Evolutionary conservation across 2,888 invertebrate species (phyloP), one percentile per base, ranked within the genome.

Genomic region (Pharmacophagus antenor): DNA sequence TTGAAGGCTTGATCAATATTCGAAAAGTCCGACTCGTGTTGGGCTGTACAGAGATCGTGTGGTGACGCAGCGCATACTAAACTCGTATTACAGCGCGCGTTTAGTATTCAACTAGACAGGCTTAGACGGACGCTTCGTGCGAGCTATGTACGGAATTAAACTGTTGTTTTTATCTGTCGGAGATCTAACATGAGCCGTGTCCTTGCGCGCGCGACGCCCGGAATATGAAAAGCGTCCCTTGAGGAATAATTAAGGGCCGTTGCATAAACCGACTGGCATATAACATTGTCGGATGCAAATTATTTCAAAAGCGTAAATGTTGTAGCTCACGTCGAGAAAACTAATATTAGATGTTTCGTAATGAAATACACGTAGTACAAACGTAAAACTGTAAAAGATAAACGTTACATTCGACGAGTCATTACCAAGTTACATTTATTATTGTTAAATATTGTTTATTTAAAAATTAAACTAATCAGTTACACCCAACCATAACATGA

Each of bases 21-120:
- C 87, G 81, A 84, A 82, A 81, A 74, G 82, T 73, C 74, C 74
- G 72, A n/a, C 71, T 72, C 79, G 67, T 72, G 74, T 82, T 74
- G 79, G 76, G 77, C 81, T 78, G 80, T 77, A 82, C 84, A 86
- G 87, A 85, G 86, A 88, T 87, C 87, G 88, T 88, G 88, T 76
- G 74, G 67, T 70, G 74, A 71, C 73, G 79, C 67, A 63, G 67
- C 66, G 88, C 84, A 88, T 88, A 86, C 85, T 74, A 86, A 88
- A 64, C 50, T n/a, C 67, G 64, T 63, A 66, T 69, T 65, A 69
- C 69, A 71, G 66, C 70, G 63, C 83, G 87, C 88, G 84, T 47
- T 55, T 55, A 47, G 57, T 88, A 89, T 88, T 82, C 88, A 76
- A 65, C 71, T 72, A 76, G 79, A 64, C 71, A 65, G 66, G 67